These are phyloP conservation scores for Apodemia arnacis DNA, from an alignment of 2,888 invertebrate species.

Conservation along the genomic window DNA sequence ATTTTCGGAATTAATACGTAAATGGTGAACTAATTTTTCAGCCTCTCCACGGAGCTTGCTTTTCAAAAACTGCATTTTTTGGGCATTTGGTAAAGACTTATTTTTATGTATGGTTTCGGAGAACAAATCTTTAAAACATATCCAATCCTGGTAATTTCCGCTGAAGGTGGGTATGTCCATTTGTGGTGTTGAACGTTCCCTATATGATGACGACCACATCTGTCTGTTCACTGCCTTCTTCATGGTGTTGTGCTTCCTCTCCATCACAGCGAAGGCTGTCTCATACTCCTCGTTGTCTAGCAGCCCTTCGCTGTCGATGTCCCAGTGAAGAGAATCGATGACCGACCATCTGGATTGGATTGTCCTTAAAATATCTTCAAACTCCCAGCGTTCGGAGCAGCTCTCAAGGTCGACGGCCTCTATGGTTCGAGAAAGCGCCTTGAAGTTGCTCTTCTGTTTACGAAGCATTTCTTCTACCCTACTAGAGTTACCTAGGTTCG, in stretches of 20 bases:
- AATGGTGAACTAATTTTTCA: slow-evolving; percentile 26
- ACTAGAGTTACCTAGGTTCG: slow-evolving; percentile 6
- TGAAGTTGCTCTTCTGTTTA: slow-evolving; percentile 24
- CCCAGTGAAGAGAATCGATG: slow-evolving; percentile 27
- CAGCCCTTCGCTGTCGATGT: slow-evolving; percentile 12
- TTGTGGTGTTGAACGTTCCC: background rate
- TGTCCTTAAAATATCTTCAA: slow-evolving; percentile 1
- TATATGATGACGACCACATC: background rate
- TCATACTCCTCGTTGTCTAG: background rate
- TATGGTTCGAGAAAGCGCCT: slow-evolving; percentile 9
- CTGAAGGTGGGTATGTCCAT: background rate
- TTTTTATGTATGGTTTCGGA: background rate
- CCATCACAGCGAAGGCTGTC: background rate
- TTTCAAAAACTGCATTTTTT: slow-evolving; percentile 25
- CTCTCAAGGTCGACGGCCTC: background rate
- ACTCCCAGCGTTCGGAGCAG: slow-evolving; percentile 11
- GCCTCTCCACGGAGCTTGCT: slow-evolving; percentile 23
- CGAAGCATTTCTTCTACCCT: slow-evolving; percentile 29
- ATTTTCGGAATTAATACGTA: background rate
- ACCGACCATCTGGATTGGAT: slow-evolving; percentile 19
- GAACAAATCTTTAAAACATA: slow-evolving; percentile 1
- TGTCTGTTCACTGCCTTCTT: too few relatives aligned
- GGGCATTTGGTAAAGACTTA: background rate
- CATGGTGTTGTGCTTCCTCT: background rate
- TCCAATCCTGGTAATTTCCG: slow-evolving; percentile 16